Percentiles rank a stretch among this genome's conserved stretches.
Evolutionary conservation across 2,797 vertebrate genomes (phyloP).

Genomic region (Poecilia velifera): DNA sequence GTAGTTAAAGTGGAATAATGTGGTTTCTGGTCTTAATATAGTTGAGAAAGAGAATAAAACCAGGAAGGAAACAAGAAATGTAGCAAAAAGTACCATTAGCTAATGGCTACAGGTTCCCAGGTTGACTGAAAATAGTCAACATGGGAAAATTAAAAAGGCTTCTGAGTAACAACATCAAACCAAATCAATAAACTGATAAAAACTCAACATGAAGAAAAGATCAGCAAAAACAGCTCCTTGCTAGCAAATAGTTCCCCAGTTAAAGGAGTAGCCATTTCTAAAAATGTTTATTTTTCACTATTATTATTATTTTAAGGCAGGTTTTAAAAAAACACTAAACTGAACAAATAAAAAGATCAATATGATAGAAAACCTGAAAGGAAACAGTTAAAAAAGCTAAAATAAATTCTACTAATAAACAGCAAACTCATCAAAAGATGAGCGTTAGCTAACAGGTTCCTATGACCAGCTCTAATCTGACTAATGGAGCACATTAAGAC

Average conservation of each 20-base stretch:
- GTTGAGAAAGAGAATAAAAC: not conserved
- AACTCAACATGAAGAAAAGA: not conserved
- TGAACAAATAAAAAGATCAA: no score
- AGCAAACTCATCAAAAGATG: no score
- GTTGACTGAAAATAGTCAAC: no score
- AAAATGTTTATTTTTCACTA: not conserved
- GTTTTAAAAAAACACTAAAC: not conserved
- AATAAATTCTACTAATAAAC: no score
- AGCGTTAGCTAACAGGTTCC: no score
- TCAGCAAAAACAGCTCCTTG: not conserved
- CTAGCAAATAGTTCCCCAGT: not conserved
- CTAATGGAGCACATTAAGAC: no score
- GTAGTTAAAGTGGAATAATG: not conserved
- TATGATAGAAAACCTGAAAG: no score
- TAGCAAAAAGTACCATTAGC: not conserved
- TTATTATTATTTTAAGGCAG: no score
- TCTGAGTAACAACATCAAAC: not conserved
- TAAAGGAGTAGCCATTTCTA: not conserved
- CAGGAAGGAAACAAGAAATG: not conserved
- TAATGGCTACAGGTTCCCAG: not conserved
- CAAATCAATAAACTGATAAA: not conserved
- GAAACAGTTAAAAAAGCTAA: no score
- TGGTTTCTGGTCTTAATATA: not conserved
- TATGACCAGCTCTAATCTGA: no score
- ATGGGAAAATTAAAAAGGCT: no score